Percentiles rank a stretch among this genome's conserved stretches.
These are phyloP conservation scores for Mechanitis messenoides DNA, from an alignment of 2,888 invertebrate genomes.

Conservation along the genomic window DNA sequence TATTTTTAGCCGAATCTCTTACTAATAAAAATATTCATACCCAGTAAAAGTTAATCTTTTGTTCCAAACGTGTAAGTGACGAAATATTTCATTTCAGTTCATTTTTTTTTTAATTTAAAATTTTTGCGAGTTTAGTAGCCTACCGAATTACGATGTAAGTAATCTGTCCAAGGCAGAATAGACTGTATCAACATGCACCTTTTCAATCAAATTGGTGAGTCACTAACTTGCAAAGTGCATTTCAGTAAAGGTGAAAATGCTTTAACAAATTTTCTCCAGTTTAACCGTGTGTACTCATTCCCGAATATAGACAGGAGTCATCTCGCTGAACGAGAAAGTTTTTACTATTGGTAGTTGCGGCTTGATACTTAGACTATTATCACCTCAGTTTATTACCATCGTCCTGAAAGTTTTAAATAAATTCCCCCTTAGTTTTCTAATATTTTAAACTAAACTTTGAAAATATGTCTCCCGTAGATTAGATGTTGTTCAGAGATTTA, in stretches of 20 bases:
- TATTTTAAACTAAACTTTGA: too few relatives aligned
- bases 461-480: too few relatives aligned
- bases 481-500: too few relatives aligned
- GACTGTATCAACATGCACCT: slow-evolving; percentile 68
- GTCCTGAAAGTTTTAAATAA: background rate
- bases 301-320: slow-evolving; percentile 21
- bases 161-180: slow-evolving; percentile 62
- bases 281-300: slow-evolving; percentile 19
- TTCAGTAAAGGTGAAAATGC: slow-evolving; percentile 16
- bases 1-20: too few relatives aligned
- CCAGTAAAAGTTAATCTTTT: too few relatives aligned
- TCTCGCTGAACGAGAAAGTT: slow-evolving; percentile 23
- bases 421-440: too few relatives aligned
- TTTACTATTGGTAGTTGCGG: slow-evolving; percentile 21
- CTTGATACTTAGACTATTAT: slow-evolving; percentile 22
- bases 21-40: too few relatives aligned
- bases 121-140: too few relatives aligned
- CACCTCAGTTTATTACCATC: slow-evolving; percentile 18
- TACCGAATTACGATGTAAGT: slow-evolving; percentile 27
- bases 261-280: slow-evolving; percentile 6
- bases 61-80: too few relatives aligned
- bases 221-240: slow-evolving; percentile 39
- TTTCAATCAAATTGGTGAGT: slow-evolving; percentile 64
- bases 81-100: too few relatives aligned
- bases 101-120: too few relatives aligned